phyloP scores from a whole-genome alignment of 2,797 vertebrate species.

The Mus caroli region DNA sequence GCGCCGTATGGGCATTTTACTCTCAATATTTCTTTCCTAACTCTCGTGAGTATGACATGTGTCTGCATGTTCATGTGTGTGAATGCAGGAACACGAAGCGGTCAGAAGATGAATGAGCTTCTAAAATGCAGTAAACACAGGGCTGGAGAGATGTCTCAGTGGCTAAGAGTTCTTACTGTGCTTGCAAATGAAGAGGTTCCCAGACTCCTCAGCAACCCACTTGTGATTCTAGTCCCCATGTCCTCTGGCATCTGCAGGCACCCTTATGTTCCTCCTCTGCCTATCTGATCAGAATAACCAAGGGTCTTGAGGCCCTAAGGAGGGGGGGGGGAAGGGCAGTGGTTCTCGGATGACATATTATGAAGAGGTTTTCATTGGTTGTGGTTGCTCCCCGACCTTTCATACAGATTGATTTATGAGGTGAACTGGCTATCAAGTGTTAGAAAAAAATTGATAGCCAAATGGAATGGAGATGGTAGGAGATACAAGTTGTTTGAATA shows the following conservation, averaged over 20 bases:
- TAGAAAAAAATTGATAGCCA: slow-evolving; percentile 67
- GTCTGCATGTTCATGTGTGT: neutral
- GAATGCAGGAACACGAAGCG: neutral
- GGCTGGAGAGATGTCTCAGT: neutral
- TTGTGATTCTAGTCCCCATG: neutral
- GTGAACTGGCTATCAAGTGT: slow-evolving; percentile 71
- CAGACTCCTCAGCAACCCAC: neutral
- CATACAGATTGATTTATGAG: slow-evolving; percentile 74
- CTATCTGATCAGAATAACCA: slow-evolving; percentile 80
- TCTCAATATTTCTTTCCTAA: neutral
- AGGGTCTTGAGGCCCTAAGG: slow-evolving; percentile 63
- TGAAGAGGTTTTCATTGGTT: slow-evolving; percentile 79
- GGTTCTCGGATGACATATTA: slow-evolving; percentile 72
- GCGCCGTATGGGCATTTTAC: neutral
- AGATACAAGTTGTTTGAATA: slow-evolving; percentile 63
- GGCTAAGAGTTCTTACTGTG: neutral
- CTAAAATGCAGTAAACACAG: neutral
- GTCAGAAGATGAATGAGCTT: neutral
- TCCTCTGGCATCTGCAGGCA: neutral
- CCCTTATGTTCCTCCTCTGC: slow-evolving; percentile 7
- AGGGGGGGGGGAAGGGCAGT: neutral
- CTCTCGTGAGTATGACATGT: neutral
- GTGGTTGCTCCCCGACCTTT: slow-evolving; percentile 72
- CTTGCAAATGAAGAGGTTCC: neutral
- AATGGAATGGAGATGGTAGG: neutral